phyloP scores from a whole-genome alignment of 1,140 invertebrate genomes.

The Listronotus bonariensis region DNA sequence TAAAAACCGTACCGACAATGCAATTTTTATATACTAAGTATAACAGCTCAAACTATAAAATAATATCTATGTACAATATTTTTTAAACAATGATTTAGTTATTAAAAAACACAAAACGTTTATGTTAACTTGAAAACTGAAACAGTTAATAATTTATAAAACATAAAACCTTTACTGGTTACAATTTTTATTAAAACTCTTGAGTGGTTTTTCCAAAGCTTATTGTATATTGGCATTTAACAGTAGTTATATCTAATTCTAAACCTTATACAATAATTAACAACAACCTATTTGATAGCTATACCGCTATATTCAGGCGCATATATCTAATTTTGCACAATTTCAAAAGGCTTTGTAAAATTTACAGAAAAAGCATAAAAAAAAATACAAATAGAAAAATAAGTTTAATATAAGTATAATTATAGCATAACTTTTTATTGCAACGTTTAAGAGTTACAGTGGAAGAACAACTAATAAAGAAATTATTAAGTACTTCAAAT shows the following conservation, averaged over 20 bases:
- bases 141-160: constrained; percentile 1
- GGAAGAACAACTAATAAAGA: constrained; percentile 19
- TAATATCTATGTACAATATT: constrained; percentile 13
- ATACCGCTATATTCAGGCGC: constrained; percentile 37
- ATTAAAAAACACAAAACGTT: constrained; percentile 22
- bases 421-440: constrained; percentile 16
- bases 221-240: constrained; percentile 35
- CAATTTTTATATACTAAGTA: too few relatives aligned
- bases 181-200: background rate
- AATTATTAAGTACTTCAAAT: constrained; percentile 26
- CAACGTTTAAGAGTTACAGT: constrained; percentile 18
- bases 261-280: constrained; percentile 54
- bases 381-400: constrained; percentile 36
- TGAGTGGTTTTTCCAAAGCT: background rate
- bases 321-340: constrained; percentile 4
- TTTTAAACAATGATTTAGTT: constrained; percentile 8
- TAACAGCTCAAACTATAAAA: constrained; percentile 5
- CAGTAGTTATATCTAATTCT: constrained; percentile 40
- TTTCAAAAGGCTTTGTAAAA: background rate
- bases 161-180: constrained; percentile 2
- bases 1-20: too few relatives aligned
- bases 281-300: constrained; percentile 51
- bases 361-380: constrained; percentile 38
- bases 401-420: constrained; percentile 34
- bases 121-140: constrained; percentile 7